Conservation (phyloP, 2,888 invertebrate genomes). For the Aphodius granarius region DNA sequence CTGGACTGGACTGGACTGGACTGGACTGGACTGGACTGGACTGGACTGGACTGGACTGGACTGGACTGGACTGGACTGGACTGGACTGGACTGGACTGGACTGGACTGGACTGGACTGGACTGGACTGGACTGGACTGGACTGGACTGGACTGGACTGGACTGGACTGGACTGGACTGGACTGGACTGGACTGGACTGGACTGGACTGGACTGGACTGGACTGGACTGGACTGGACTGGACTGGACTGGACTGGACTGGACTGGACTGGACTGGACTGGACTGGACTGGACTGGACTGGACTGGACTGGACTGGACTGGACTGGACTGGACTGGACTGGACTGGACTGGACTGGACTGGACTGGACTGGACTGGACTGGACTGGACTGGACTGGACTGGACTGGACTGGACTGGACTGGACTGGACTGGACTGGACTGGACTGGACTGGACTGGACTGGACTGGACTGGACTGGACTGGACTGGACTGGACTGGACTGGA, state of each 20-base stretch:
- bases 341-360: not conserved
- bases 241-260: slow-evolving; percentile 8
- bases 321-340: not conserved
- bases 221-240: slow-evolving; percentile 8
- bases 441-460: not conserved
- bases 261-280: slow-evolving; percentile 8
- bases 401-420: not conserved
- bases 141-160: slow-evolving; percentile 8
- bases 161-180: slow-evolving; percentile 8
- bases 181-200: slow-evolving; percentile 8
- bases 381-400: slow-evolving; percentile 6
- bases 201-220: slow-evolving; percentile 8
- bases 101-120: slow-evolving; percentile 6
- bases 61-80: slow-evolving; percentile 1
- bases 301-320: not conserved
- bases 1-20: not conserved
- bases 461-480: not conserved
- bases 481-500: not conserved
- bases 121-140: slow-evolving; percentile 9
- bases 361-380: not conserved
- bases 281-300: slow-evolving; percentile 1
- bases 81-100: not conserved
- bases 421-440: not conserved
- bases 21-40: slow-evolving; percentile 1
- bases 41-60: slow-evolving; percentile 9